Percentiles rank a stretch among this genome's conserved stretches.
These are phyloP conservation scores for Siniperca obscura DNA, from an alignment of 2,797 vertebrate genomes.

Conservation along the genomic window DNA sequence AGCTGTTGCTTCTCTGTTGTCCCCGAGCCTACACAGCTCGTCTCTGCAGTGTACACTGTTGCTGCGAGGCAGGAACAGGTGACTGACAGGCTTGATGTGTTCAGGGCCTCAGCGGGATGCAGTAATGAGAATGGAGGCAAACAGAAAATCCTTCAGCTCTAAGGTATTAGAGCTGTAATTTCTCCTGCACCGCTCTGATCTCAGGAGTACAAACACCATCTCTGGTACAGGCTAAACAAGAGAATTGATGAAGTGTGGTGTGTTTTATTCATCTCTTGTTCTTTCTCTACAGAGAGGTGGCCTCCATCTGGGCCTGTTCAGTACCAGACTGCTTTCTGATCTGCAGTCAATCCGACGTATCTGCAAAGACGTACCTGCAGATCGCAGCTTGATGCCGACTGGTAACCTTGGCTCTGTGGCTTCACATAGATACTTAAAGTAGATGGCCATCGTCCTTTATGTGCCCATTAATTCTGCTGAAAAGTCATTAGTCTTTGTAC, in stretches of 20 bases:
- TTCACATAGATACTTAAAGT: constrained; percentile 45
- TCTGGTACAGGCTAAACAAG: constrained; percentile 9
- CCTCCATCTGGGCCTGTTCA: constrained; percentile 39
- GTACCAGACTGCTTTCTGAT: constrained; percentile 66
- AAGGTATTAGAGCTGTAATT: constrained; percentile 37
- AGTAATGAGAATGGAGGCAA: constrained; percentile 44
- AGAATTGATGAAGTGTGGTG: constrained; percentile 10
- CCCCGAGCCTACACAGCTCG: background rate
- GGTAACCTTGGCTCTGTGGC: constrained; percentile 36
- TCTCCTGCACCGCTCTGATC: constrained; percentile 33
- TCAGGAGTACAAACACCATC: constrained; percentile 38
- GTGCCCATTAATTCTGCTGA: constrained; percentile 48
- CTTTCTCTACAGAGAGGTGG: constrained; percentile 38
- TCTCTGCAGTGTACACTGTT: constrained; percentile 4
- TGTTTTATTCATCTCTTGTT: constrained; percentile 8
- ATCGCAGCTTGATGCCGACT: constrained; percentile 27
- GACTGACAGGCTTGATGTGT: constrained; percentile 61
- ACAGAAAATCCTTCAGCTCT: constrained; percentile 28
- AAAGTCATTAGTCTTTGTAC: constrained; percentile 42
- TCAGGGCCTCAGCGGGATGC: constrained; percentile 26
- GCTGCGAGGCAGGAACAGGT: constrained; percentile 27
- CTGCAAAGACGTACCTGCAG: constrained; percentile 15
- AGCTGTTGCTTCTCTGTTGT: constrained; percentile 2
- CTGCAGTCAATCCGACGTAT: constrained; percentile 56
- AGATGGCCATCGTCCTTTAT: constrained; percentile 5